Evolutionary conservation across 1,140 invertebrate species (phyloP), one percentile per base, ranked within the genome.

Genomic region (Drosophila fuyamai): DNA sequence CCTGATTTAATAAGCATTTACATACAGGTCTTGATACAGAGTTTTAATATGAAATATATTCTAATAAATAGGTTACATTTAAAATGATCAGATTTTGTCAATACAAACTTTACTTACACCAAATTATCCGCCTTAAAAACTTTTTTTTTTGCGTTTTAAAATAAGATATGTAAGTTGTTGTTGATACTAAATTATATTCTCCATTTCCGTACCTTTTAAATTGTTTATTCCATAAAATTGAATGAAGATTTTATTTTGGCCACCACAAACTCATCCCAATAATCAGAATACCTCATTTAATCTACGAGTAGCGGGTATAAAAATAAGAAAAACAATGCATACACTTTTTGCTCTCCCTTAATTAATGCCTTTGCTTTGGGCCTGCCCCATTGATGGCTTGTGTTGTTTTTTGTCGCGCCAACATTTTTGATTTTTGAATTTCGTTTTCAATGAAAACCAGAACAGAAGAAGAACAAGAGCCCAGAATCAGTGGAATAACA

Each of bases 381-480:
- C 58, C 83, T 79, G 75, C 66, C 71, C 77, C 83, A 89, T 88
- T 88, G 83, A 89, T 88, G 83, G 29, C 68, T 72, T 55, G 29
- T 51, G 18, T 55, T 23, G 65, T 44, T 56, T 35, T 77, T 78
- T 79, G 79, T 82, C 76, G 67, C 79, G 56, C 50, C 67, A 77
- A 77, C 57, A 66, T 73, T 88, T 85, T 81, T 65, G 76, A 79
- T 88, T 85, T 88, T 88, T 83, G 71, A 82, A 82, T 76, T 86
- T 88, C 79, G 61, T 66, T 88, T 81, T 85, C 79, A 86, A 76
- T 85, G 74, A 86, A 82, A 79, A 60, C 70, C 48, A 58, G 40
- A 76, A 44, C 16, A 59, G 18, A 48, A 7, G 9, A 29, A 70
- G 59, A 51, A 68, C 18, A 36, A 67, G 32, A 65, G 35, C 29